Evolutionary conservation across 2,113 vertebrate species (phyloP).

Genomic region (Lipotes vexillifer): DNA sequence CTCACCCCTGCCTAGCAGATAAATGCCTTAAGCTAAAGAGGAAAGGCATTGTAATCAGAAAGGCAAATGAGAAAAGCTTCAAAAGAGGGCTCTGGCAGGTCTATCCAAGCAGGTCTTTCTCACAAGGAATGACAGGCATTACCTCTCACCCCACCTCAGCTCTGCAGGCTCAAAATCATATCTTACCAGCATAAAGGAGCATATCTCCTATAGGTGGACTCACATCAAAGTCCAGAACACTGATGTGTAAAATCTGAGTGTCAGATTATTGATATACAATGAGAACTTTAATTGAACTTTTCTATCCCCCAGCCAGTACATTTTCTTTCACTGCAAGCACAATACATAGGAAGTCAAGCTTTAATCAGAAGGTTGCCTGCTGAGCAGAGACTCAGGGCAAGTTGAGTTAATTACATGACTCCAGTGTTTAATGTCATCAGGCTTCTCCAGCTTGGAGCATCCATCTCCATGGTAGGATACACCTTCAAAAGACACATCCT

Average conservation of each 20-base stretch:
- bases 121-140: not conserved
- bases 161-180: not conserved
- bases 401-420: slow-evolving; percentile 29
- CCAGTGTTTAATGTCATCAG: not conserved
- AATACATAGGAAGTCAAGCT: not conserved
- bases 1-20: not conserved
- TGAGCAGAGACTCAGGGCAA: slow-evolving; percentile 16
- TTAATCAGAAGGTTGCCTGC: slow-evolving; percentile 45
- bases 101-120: not conserved
- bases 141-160: not conserved
- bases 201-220: not conserved
- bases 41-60: not conserved
- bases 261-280: not conserved
- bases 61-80: not conserved
- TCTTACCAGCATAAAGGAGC: not conserved
- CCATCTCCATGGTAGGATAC: not conserved
- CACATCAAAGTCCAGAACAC: not conserved
- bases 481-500: slow-evolving; percentile 20
- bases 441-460: not conserved
- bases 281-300: not conserved
- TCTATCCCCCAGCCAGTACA: not conserved
- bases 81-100: not conserved
- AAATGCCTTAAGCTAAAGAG: not conserved
- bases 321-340: not conserved
- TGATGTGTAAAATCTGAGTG: not conserved